phyloP scores from a whole-genome alignment of 2,888 invertebrate species.

The Pachliopta kotzebuea region DNA sequence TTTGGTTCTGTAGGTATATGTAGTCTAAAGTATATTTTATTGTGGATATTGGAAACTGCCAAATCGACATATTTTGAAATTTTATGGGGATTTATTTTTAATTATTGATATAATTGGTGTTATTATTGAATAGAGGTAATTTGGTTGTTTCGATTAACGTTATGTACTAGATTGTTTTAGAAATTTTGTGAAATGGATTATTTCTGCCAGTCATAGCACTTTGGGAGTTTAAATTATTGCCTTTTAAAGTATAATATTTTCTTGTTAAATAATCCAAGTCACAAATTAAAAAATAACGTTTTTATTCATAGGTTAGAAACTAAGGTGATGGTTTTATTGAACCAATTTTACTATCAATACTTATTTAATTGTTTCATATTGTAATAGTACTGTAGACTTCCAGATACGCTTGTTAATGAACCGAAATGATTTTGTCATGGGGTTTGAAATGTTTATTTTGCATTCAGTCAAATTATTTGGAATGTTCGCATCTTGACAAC shows the following conservation, averaged over 20 bases:
- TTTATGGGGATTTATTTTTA: constrained; percentile 8
- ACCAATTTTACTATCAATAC: constrained; percentile 28
- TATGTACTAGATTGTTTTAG: constrained; percentile 5
- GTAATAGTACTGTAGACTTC: constrained; percentile 43
- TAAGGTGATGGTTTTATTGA: constrained; percentile 53
- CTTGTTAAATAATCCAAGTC: constrained; percentile 11
- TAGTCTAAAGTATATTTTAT: constrained; percentile 24
- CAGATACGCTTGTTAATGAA: constrained; percentile 57
- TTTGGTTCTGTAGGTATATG: constrained; percentile 25
- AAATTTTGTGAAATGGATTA: constrained; percentile 24
- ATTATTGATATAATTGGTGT: constrained; percentile 13
- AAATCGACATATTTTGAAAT: constrained; percentile 13
- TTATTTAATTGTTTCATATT: constrained; percentile 38
- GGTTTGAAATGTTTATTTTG: constrained; percentile 76
- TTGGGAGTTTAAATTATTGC: not conserved
- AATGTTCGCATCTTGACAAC: constrained; percentile 81
- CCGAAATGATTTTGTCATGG: constrained; percentile 65
- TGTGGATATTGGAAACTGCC: constrained; percentile 25
- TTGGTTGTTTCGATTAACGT: constrained; percentile 32
- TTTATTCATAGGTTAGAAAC: constrained; percentile 21
- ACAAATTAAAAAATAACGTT: constrained; percentile 6
- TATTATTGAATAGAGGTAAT: constrained; percentile 10
- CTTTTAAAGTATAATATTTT: not conserved
- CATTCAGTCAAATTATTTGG: constrained; percentile 65
- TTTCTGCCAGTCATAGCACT: not conserved